Percentiles rank a stretch among this genome's conserved stretches.
phyloP scores from a whole-genome alignment of 2,113 vertebrate species.

The Zootoca vivipara region DNA sequence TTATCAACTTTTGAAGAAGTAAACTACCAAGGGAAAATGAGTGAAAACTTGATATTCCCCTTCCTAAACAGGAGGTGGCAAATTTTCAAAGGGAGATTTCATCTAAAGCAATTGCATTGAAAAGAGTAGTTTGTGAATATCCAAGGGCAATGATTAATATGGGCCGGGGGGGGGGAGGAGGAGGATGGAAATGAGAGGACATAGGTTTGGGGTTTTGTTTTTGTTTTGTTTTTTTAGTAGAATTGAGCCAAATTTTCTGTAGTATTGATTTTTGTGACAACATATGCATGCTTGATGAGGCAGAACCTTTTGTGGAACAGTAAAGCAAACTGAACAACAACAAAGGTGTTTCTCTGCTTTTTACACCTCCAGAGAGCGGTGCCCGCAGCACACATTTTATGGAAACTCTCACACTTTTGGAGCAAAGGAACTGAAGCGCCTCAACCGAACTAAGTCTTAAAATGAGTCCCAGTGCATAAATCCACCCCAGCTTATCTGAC shows the following conservation, averaged over 20 bases:
- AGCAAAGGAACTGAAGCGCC: neutral
- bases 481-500: neutral
- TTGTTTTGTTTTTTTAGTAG: neutral
- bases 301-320: neutral
- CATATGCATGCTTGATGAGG: neutral
- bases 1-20: neutral
- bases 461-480: neutral
- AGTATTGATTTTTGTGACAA: neutral
- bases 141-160: neutral
- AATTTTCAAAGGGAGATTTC: conserved; percentile 3
- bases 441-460: neutral
- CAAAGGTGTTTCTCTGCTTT: neutral
- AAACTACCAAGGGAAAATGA: neutral
- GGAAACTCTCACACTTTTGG: neutral
- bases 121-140: neutral
- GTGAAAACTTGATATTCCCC: neutral
- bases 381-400: neutral
- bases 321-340: neutral
- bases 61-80: neutral
- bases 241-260: neutral
- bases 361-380: neutral
- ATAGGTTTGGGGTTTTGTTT: neutral
- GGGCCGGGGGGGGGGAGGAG: neutral
- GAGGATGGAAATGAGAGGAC: neutral
- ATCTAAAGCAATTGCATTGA: neutral